Conservation (phyloP, 2,797 vertebrate genomes). For the Rousettus madagascariensis region DNA sequence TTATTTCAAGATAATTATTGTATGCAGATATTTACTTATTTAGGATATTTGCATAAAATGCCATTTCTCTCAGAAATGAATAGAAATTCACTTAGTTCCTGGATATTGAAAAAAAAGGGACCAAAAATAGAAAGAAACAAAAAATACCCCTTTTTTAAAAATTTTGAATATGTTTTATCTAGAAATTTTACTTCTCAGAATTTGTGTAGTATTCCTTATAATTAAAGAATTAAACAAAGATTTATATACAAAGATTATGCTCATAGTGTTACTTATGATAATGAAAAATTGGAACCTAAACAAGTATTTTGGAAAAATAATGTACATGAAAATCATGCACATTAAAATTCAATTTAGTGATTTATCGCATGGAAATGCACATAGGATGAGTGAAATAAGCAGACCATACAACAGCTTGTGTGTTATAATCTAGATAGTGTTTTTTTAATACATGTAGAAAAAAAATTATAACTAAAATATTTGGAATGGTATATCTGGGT, state of each 20-base stretch:
- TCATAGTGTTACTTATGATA: not conserved
- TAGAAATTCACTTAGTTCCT: not conserved
- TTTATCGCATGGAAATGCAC: not conserved
- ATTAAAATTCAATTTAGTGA: not conserved
- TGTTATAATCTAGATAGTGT: not conserved
- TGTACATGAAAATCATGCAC: not conserved
- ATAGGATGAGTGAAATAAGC: not conserved
- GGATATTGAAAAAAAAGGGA: not conserved
- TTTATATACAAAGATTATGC: not conserved
- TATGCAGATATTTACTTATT: not conserved
- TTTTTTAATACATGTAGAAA: not conserved
- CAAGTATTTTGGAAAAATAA: slow-evolving; percentile 2
- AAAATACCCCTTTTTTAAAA: not conserved
- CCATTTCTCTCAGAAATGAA: slow-evolving; percentile 1
- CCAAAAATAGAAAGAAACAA: not conserved
- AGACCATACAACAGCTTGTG: not conserved
- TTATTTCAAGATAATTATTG: slow-evolving; percentile 25
- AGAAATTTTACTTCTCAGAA: not conserved
- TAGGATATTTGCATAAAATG: not conserved
- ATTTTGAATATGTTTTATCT: not conserved
- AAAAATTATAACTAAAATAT: not conserved
- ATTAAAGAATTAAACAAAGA: not conserved
- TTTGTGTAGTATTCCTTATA: not conserved
- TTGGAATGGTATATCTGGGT: not conserved
- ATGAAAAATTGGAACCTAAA: not conserved